Evolutionary conservation across 2,888 invertebrate genomes (phyloP), one percentile per base, ranked within the genome.

Genomic region (Oligia latruncula): DNA sequence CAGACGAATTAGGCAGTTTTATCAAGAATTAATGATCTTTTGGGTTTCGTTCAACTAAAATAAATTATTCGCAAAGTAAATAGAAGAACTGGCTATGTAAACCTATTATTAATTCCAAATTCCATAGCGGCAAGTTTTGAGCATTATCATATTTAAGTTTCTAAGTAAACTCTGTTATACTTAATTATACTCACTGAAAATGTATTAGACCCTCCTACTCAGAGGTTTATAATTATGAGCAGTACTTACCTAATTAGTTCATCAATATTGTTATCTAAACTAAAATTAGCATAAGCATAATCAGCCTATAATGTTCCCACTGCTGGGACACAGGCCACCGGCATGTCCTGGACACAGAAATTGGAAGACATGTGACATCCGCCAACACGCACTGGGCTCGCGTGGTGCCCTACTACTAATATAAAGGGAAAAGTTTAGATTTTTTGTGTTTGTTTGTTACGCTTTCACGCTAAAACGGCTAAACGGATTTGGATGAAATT

Each of bases 81-180:
- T 78, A 78, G 60, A 74, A 71, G 55, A 55, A 78, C 15, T 15
- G 40, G 20, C 20, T 66, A 81, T 29, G n/a, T 49, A 71, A 74
- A 78, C 40, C n/a, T 60, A 67, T 72, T 68, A 70, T 68, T 74
- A 77, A 80, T 73, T 81, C 40, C 29, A 62, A 49, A 58, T 64
- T 46, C 46, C 40, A 66, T 15, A 62, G 13, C n/a, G 43, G 35
- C 46, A 67, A 84, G 66, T 66, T 73, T 74, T 55, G n/a, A n/a
- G 23, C 40, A 46, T 35, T 52, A 52, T 20, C 35, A 70, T 52
- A 71, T 23, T 23, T 52, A 23, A 35, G 35, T 52, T 71, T 35
- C 52, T 23, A 46, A 46, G 15, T 15, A 55, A 71, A 71, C 23
- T 23, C 5, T 15, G 15, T 55, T 46, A 17, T 46, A 29, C 29